Evolutionary conservation across 1,140 invertebrate genomes (phyloP).

Genomic region (Drosophila eugracilis): DNA sequence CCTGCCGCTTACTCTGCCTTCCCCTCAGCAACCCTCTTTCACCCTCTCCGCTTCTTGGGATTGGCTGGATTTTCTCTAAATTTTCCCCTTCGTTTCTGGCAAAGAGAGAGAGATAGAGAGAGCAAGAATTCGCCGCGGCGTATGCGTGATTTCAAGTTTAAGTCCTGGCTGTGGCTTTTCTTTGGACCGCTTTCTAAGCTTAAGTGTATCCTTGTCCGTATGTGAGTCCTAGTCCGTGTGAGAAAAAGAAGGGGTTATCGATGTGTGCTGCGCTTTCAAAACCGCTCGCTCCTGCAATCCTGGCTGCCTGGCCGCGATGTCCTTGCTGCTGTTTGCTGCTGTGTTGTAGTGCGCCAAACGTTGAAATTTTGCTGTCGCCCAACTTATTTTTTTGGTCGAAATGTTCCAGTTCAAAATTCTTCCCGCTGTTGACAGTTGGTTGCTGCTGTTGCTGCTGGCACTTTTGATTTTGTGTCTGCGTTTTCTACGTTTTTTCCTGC

Average conservation of each 20-base stretch:
- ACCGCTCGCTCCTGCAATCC: slow-evolving; percentile 46
- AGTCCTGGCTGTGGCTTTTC: slow-evolving; percentile 44
- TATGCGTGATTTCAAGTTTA: slow-evolving; percentile 69
- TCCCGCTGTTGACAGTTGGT: slow-evolving; percentile 46
- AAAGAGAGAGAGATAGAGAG: slow-evolving; percentile 3
- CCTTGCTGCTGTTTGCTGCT: slow-evolving; percentile 24
- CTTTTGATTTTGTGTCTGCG: slow-evolving; percentile 74
- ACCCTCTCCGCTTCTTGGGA: slow-evolving; percentile 29
- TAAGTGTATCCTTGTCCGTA: slow-evolving; percentile 12
- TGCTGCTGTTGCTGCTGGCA: slow-evolving; percentile 25
- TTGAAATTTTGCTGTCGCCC: slow-evolving; percentile 80
- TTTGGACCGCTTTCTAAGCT: slow-evolving; percentile 17
- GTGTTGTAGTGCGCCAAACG: slow-evolving; percentile 73
- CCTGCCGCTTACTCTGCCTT: slow-evolving; percentile 2
- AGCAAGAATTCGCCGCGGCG: slow-evolving; percentile 51
- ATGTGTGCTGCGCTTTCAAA: slow-evolving; percentile 55
- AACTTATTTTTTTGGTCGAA: slow-evolving; percentile 77
- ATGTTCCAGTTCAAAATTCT: slow-evolving; percentile 67
- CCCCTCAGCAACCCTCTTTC: slow-evolving; percentile 12
- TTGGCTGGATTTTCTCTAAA: slow-evolving; percentile 19
- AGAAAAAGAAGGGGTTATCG: slow-evolving; percentile 10
- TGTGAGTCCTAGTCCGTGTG: slow-evolving; percentile 14
- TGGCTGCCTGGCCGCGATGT: slow-evolving; percentile 42
- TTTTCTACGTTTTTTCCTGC: slow-evolving; percentile 84
- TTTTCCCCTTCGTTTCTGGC: slow-evolving; percentile 32